Base-by-base conservation (phyloP, 1,140 invertebrate species). In the Temnothorax nylanderi region DNA sequence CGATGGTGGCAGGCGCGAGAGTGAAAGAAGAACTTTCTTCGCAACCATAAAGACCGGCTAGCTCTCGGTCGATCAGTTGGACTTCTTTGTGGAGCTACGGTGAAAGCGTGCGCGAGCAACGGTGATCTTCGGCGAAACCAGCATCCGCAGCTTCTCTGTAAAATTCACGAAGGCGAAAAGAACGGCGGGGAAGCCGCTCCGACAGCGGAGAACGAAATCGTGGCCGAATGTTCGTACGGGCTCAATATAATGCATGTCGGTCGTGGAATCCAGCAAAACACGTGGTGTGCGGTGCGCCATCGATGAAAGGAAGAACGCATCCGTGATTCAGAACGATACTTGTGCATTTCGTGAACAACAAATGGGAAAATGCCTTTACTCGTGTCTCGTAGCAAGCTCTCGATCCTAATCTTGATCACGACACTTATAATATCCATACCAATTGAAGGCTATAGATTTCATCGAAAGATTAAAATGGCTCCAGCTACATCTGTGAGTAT, bases 1-100 rank as follows among this genome's bases (percentile, higher is more conserved):
- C 75, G 88, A 90, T 84, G 75, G 77, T 76, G 16, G 64, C 58
- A 67, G 56, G 56, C 49, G 41, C n/a, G 74, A 87, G 47, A 86
- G 86, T 89, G 90, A 91, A 92, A 92, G 89, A 94, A 93, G 92
- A 94, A 95, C 94, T 95, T 95, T 95, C 94, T 93, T 95, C 92
- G 88, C 47, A 88, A 91, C 88, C 65, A 88, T 89, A 76, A 92
- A 87, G 87, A 82, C 62, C 44, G 49, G 84, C 37, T 78, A 21
- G 41, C 78, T 80, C 74, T 78, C 69, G 86, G 62, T 91, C 65
- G 85, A 72, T 87, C 90, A 91, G 90, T 91, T 62, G 41, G 54
- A 44, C 69, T 87, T 88, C 88, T 93, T 94, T 91, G 91, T 92
- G 87, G 88, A 91, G 85, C 60, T 87, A 75, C 86, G 91, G 93